These are phyloP conservation scores for Lutraria rhynchaena DNA, from an alignment of 1,140 invertebrate genomes.

Conservation along the genomic window DNA sequence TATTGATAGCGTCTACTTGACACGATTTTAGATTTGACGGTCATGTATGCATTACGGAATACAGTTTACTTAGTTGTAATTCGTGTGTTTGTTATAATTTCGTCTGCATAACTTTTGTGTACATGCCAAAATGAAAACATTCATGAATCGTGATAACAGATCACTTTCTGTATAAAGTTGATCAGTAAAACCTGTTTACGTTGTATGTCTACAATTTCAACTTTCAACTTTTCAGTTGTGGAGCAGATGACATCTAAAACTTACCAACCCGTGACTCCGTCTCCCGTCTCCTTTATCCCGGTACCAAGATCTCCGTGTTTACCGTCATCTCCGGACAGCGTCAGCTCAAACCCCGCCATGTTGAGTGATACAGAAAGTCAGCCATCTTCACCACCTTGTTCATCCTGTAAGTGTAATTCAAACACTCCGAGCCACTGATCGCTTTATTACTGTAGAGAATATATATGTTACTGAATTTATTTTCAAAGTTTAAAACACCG, in stretches of 20 bases:
- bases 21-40: not conserved
- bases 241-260: slow-evolving; percentile 9
- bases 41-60: not conserved
- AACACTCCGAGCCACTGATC: too few species aligned
- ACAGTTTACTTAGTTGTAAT: too few species aligned
- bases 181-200: too few species aligned
- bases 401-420: slow-evolving; percentile 20
- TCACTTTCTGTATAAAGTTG: too few species aligned
- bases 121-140: not conserved
- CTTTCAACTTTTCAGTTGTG: slow-evolving; percentile 6
- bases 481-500: too few species aligned
- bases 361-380: slow-evolving; percentile 12
- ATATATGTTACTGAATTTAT: too few species aligned
- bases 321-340: slow-evolving; percentile 1
- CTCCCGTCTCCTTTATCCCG: not conserved
- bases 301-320: slow-evolving; percentile 14
- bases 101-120: not conserved
- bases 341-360: slow-evolving; percentile 3
- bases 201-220: too few species aligned
- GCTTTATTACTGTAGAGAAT: too few species aligned
- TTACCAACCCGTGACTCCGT: not conserved
- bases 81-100: too few species aligned
- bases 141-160: too few species aligned
- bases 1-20: not conserved
- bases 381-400: not conserved